Conservation (phyloP, 2,113 vertebrate genomes). For the Rhinoderma darwinii region DNA sequence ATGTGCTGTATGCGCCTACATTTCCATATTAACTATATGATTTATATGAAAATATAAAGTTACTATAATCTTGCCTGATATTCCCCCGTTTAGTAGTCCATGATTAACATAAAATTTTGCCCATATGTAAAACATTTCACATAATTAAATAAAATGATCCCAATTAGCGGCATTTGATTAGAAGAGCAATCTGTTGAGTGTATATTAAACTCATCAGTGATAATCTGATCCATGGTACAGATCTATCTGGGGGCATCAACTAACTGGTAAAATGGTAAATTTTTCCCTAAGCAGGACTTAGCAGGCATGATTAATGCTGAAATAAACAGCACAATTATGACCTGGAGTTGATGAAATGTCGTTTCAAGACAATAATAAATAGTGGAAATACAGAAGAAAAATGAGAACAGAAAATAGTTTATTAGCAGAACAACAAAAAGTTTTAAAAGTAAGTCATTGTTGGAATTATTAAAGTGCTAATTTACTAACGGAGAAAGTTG, state of each 20-base stretch:
- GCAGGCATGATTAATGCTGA: neutral
- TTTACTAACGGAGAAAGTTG: neutral
- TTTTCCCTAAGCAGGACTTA: neutral
- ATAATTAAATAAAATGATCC: conserved; percentile 34
- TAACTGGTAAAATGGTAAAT: neutral
- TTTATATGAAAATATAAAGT: neutral
- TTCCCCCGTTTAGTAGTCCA: neutral
- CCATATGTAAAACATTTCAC: conserved; percentile 41
- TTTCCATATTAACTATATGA: neutral
- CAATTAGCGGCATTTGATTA: neutral
- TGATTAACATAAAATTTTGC: conserved; percentile 19
- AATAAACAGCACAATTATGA: neutral
- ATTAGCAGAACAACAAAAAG: neutral
- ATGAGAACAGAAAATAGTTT: neutral
- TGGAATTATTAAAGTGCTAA: neutral
- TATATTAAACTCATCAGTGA: neutral
- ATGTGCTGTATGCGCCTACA: neutral
- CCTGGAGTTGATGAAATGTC: neutral
- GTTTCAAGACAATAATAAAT: neutral
- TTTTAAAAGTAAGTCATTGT: neutral
- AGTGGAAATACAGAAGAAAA: neutral
- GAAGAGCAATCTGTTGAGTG: neutral
- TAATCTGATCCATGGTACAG: conserved; percentile 3
- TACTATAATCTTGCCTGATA: neutral
- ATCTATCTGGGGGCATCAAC: neutral